Percentiles rank a stretch among this genome's conserved stretches.
These are phyloP conservation scores for Sebastes diploproa DNA, from an alignment of 2,797 vertebrate genomes.

Conservation along the genomic window DNA sequence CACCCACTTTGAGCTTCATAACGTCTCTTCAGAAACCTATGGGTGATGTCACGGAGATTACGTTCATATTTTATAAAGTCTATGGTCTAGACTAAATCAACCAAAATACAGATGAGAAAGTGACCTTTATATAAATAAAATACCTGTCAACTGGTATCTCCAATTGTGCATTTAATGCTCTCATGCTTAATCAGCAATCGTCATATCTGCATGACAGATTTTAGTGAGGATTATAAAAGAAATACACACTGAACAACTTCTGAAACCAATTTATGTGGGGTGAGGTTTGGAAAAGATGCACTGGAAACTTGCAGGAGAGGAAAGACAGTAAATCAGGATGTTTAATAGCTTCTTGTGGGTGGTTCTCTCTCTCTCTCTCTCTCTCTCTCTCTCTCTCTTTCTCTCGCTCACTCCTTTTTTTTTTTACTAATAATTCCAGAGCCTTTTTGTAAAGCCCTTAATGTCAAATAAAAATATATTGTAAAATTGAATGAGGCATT, in stretches of 20 bases:
- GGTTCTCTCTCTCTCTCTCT: conserved; percentile 6
- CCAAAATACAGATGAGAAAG: neutral
- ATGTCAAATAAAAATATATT: conserved; percentile 80
- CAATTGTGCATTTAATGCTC: neutral
- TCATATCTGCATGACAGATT: conserved; percentile 2
- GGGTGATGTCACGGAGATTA: neutral
- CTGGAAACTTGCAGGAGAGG: conserved; percentile 12
- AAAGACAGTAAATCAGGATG: conserved; percentile 41
- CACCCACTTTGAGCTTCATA: neutral
- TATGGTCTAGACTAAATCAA: neutral
- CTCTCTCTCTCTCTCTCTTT: neutral
- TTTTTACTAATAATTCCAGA: conserved; percentile 58
- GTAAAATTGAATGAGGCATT: conserved; percentile 79
- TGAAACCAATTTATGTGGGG: conserved; percentile 28
- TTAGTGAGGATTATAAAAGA: conserved; percentile 18
- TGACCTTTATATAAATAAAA: neutral
- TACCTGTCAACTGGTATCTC: neutral
- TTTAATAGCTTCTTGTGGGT: conserved; percentile 34
- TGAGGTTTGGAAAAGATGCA: conserved; percentile 23
- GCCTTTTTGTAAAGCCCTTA: conserved; percentile 70
- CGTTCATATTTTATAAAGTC: neutral
- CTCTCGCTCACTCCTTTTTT: neutral
- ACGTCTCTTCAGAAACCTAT: neutral
- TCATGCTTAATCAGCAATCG: conserved; percentile 7
- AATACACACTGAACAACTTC: conserved; percentile 20